Evolutionary conservation across 2,888 invertebrate genomes (phyloP).

Genomic region (Sminthurides aquaticus): DNA sequence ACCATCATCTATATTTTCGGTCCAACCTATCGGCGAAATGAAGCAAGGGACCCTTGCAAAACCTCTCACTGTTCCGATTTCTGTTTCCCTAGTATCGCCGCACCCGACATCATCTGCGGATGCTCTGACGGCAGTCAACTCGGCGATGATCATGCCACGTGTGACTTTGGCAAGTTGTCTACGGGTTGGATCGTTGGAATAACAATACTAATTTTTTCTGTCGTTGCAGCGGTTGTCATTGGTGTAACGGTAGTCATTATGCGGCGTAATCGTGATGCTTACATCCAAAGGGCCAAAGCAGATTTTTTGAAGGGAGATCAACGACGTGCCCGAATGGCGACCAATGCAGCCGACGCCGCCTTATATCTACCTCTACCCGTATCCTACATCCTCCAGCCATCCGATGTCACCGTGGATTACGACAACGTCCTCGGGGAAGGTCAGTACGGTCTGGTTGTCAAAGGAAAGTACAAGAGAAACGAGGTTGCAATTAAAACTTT

Average conservation of each 20-base stretch:
- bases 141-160: neutral
- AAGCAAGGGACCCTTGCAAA: no score
- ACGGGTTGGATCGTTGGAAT: neutral
- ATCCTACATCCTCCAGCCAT: neutral
- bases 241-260: neutral
- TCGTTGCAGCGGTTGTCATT: neutral
- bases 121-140: neutral
- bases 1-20: no score
- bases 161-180: neutral
- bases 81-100: neutral
- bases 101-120: neutral
- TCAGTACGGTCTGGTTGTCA: neutral
- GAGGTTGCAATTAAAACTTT: neutral
- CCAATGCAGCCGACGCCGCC: neutral
- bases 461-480: neutral
- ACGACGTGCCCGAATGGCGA: neutral
- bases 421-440: neutral
- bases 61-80: neutral
- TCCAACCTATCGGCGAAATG: no score
- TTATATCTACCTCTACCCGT: neutral
- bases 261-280: neutral
- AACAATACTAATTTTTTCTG: neutral
- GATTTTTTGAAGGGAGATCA: neutral
- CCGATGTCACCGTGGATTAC: neutral
- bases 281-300: neutral